These are phyloP conservation scores for Podocnemis expansa DNA, from an alignment of 2,113 vertebrate genomes.

Conservation along the genomic window DNA sequence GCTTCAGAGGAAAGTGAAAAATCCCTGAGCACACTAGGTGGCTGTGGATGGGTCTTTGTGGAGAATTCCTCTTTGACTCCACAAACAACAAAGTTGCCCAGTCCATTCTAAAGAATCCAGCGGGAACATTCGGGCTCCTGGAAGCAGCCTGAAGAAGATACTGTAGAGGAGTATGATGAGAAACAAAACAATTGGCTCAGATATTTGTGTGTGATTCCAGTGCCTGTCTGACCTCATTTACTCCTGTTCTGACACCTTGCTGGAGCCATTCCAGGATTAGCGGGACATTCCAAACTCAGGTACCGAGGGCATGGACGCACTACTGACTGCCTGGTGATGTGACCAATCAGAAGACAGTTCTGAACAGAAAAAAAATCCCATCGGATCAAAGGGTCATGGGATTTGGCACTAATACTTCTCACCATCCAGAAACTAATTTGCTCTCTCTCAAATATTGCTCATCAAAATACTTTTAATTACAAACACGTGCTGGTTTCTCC, in stretches of 20 bases:
- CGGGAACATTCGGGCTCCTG: neutral
- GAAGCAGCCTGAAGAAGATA: neutral
- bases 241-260: neutral
- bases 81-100: rapidly evolving
- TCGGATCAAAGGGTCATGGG: neutral
- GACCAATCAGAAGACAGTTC: rapidly evolving
- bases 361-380: neutral
- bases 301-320: rapidly evolving
- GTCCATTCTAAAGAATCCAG: neutral
- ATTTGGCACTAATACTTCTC: rapidly evolving
- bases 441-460: neutral
- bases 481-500: neutral
- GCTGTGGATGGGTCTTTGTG: rapidly evolving
- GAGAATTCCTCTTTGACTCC: rapidly evolving
- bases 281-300: neutral
- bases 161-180: neutral
- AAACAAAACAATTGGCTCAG: neutral
- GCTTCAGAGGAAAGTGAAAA: rapidly evolving
- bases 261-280: neutral
- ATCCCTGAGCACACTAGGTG: rapidly evolving
- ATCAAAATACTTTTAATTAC: slow-evolving; percentile 50
- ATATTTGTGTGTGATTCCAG: neutral
- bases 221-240: slow-evolving; percentile 8
- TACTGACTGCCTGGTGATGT: rapidly evolving
- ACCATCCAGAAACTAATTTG: neutral